Base-by-base conservation (phyloP, 2,113 vertebrate species). In the Rhagologus leucostigma region DNA sequence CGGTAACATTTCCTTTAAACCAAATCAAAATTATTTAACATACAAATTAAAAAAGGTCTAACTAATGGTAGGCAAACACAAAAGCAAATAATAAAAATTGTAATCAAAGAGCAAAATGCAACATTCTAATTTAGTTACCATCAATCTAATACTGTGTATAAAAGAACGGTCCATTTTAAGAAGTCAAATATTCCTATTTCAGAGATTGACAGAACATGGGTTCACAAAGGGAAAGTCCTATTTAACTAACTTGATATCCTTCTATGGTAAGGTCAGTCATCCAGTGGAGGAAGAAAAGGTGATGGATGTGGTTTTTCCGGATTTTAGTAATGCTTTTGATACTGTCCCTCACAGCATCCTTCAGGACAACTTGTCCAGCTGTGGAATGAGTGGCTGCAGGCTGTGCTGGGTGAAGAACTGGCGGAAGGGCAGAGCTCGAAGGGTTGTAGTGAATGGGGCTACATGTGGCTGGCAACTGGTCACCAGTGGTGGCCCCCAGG, bases 21-120 rank as follows among this genome's bases (percentile, higher is more conserved):
- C n/a, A 64, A 91, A 89, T 49, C 27, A 87, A 67, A 84, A 57
- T 33, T n/a, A 74, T 33, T 44, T 44, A 89, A 84, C 24, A 84
- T 7, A 56, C 9, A 44, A 52, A 35, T 42, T 18, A 12, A 35
- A 12, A 30, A 10, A 44, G 42, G 30, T 8, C 5, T 12, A 69
- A 60, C 9, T 53, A 87, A 62, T 17, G 20, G 15, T 22, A 77
- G 50, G 30, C 22, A 76, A 76, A 73, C 2, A 84, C 47, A 77
- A 93, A 91, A 65, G 14, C 24, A 64, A 91, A 74, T 20, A 33
- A 67, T 27, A 68, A 80, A 68, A 92, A 52, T 10, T 41, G 8
- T 22, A 42, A 62, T 6, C 21, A 49, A 71, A 86, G 20, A 55
- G 39, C 16, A 46, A 55, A 84, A 46, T 37, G 21, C 6, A 57